phyloP scores from a whole-genome alignment of 1,140 invertebrate species.

The Sitobion miscanthi region DNA sequence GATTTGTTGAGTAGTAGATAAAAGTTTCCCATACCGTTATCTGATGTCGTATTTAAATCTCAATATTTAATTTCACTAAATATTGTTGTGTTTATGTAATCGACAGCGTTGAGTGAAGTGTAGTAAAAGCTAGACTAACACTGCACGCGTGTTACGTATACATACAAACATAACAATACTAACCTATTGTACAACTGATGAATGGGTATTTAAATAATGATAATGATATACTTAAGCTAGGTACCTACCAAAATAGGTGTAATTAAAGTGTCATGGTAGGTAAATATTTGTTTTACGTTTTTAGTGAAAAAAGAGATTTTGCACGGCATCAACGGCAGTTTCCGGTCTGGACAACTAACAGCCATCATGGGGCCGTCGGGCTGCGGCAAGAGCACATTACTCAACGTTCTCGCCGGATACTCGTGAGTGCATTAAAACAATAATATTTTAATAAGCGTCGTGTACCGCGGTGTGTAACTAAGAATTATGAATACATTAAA shows the following conservation, averaged over 20 bases:
- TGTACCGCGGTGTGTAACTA: background rate
- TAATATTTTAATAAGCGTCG: background rate
- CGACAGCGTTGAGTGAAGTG: background rate
- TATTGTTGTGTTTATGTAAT: background rate
- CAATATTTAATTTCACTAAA: background rate
- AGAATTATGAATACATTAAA: background rate
- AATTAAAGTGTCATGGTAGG: background rate
- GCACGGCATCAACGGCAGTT: slow-evolving; percentile 67
- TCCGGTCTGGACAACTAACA: slow-evolving; percentile 70
- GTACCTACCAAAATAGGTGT: background rate
- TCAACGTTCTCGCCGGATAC: slow-evolving; percentile 81
- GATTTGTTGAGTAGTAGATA: background rate
- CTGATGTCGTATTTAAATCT: background rate
- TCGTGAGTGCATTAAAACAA: slow-evolving; percentile 63
- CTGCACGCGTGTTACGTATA: background rate
- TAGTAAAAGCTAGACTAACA: background rate
- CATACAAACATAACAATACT: background rate
- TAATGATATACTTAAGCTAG: background rate
- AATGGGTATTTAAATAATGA: background rate
- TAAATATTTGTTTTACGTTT: slow-evolving; percentile 57
- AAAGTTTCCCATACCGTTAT: background rate
- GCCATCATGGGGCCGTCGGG: slow-evolving; percentile 84
- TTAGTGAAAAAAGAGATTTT: slow-evolving; percentile 67
- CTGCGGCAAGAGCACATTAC: slow-evolving; percentile 88
- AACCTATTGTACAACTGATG: background rate